These are phyloP conservation scores for Diglossa cyanea DNA, from an alignment of 2,797 vertebrate species.

Conservation along the genomic window DNA sequence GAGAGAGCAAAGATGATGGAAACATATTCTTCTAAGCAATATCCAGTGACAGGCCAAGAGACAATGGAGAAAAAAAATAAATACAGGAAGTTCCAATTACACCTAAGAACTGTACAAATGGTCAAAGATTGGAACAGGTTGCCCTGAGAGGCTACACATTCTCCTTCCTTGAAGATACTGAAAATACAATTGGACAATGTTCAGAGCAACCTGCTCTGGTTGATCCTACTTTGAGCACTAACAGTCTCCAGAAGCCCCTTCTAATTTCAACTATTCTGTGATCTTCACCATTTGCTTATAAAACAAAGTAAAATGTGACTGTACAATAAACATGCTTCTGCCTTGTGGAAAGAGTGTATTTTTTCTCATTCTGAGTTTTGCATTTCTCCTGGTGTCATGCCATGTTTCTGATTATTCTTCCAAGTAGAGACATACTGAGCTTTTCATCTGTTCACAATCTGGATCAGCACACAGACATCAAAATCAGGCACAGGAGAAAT, in stretches of 20 bases:
- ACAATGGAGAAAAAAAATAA: background rate
- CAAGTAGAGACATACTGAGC: constrained; percentile 38
- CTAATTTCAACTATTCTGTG: background rate
- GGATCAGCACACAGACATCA: constrained; percentile 14
- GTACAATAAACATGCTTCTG: background rate
- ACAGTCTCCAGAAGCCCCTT: background rate
- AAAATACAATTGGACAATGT: background rate
- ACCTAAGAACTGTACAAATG: background rate
- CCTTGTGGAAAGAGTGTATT: background rate
- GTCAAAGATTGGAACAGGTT: background rate
- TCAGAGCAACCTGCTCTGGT: background rate
- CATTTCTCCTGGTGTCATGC: background rate
- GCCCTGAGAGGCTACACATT: background rate
- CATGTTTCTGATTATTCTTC: background rate
- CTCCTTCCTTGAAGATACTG: background rate
- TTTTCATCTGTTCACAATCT: constrained; percentile 59
- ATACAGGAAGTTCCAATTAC: background rate
- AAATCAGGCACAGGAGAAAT: background rate
- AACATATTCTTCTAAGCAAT: background rate
- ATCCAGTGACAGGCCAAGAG: background rate
- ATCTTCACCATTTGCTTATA: background rate
- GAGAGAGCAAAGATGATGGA: background rate
- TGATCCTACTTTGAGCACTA: background rate
- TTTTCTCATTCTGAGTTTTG: background rate
- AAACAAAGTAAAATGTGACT: background rate